These are phyloP conservation scores for Oreochromis mossambicus DNA, from an alignment of 2,797 vertebrate genomes.

Conservation along the genomic window DNA sequence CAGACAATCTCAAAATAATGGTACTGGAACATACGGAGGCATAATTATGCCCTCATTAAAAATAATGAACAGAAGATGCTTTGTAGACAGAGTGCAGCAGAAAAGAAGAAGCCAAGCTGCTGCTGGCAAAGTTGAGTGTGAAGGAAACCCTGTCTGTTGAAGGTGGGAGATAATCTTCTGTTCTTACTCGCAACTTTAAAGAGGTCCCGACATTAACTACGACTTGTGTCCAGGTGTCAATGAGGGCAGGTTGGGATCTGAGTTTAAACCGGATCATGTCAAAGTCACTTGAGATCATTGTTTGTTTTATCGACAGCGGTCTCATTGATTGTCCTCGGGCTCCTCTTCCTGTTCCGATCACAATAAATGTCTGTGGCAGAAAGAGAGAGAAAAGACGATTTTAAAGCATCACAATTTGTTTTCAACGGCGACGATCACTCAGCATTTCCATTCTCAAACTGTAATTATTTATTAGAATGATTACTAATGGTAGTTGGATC, in stretches of 20 bases:
- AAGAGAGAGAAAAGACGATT: background rate
- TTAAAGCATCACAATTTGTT: background rate
- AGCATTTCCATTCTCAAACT: background rate
- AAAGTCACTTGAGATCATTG: background rate
- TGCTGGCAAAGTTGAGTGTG: background rate
- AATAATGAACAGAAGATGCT: conserved; percentile 18
- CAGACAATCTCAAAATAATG: conserved; percentile 19
- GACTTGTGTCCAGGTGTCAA: background rate
- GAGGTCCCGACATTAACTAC: background rate
- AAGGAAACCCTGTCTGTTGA: background rate
- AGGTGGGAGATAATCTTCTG: background rate
- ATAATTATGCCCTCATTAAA: conserved; percentile 46
- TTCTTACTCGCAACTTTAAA: background rate
- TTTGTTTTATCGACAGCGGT: background rate
- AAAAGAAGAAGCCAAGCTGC: background rate
- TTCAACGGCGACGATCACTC: background rate
- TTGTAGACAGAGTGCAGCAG: background rate
- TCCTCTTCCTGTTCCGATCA: background rate
- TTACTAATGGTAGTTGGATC: background rate
- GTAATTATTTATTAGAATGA: background rate
- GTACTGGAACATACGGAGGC: conserved; percentile 8
- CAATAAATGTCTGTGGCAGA: background rate
- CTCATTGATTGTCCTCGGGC: background rate
- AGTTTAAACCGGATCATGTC: background rate
- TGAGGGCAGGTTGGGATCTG: background rate